phyloP scores from a whole-genome alignment of 2,888 invertebrate species.

The Scaptomyza cyrtandrae region DNA sequence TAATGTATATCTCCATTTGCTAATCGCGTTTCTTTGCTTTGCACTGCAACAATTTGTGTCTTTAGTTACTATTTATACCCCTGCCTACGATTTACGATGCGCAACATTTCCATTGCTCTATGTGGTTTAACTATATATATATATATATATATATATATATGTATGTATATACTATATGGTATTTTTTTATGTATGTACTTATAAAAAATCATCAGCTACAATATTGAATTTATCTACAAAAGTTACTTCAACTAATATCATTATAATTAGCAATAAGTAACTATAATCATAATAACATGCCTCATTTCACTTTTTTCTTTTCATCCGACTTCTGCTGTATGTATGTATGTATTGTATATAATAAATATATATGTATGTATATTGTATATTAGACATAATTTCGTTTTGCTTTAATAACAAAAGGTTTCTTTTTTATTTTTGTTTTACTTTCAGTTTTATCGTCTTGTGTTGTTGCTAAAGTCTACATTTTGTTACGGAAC shows the following conservation, averaged over 20 bases:
- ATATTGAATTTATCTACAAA: slow-evolving; percentile 73
- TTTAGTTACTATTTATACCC: slow-evolving; percentile 74
- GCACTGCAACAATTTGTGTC: slow-evolving; percentile 76
- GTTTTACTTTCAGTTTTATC: slow-evolving; percentile 79
- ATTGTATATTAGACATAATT: slow-evolving; percentile 63
- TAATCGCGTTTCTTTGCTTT: slow-evolving; percentile 52
- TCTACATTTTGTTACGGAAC: slow-evolving; percentile 79
- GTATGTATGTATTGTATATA: slow-evolving; percentile 43
- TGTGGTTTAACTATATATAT: slow-evolving; percentile 44
- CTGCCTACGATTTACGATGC: slow-evolving; percentile 60
- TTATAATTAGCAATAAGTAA: slow-evolving; percentile 21
- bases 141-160: slow-evolving; percentile 29
- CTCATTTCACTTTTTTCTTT: neutral
- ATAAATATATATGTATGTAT: slow-evolving; percentile 45
- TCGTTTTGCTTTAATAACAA: slow-evolving; percentile 56
- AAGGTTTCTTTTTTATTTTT: slow-evolving; percentile 50
- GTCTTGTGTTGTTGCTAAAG: slow-evolving; percentile 78
- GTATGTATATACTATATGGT: slow-evolving; percentile 32
- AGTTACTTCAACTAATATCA: slow-evolving; percentile 53
- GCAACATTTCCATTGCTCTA: slow-evolving; percentile 52
- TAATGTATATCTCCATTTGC: slow-evolving; percentile 10
- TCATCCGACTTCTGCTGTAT: neutral
- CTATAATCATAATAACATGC: slow-evolving; percentile 54
- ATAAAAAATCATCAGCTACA: slow-evolving; percentile 78
- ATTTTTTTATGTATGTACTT: slow-evolving; percentile 24